Evolutionary conservation across 2,113 vertebrate genomes (phyloP).

Genomic region (Hippocampus mohnikei): DNA sequence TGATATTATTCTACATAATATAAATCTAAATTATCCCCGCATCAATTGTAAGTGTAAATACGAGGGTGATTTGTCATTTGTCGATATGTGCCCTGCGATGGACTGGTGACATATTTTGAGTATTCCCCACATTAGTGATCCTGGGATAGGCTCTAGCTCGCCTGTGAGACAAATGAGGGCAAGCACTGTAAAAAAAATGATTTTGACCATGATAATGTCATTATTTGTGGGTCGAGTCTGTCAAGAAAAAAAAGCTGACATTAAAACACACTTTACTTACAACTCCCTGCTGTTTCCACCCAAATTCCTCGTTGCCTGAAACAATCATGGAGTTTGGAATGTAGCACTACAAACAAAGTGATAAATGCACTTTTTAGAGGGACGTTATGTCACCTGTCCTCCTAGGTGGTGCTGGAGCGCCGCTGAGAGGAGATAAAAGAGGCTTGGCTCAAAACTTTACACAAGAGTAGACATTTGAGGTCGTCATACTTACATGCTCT

Average conservation of each 20-base stretch:
- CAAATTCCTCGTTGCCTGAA: slow-evolving; percentile 23
- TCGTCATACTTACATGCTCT: slow-evolving; percentile 57
- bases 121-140: no score
- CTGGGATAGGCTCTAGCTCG: no score
- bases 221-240: not conserved
- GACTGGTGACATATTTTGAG: no score
- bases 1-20: no score
- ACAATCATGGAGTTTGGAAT: not conserved
- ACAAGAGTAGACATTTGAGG: not conserved
- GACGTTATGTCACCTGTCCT: slow-evolving; percentile 49
- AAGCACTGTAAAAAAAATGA: no score
- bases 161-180: no score
- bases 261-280: not conserved
- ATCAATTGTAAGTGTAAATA: no score
- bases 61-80: no score
- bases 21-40: no score
- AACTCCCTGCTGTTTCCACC: slow-evolving; percentile 61
- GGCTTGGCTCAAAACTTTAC: not conserved
- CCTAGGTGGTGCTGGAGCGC: slow-evolving; percentile 59
- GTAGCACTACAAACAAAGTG: not conserved
- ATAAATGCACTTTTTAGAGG: not conserved
- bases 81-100: no score
- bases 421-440: slow-evolving; percentile 21
- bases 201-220: no score
- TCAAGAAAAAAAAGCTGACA: not conserved